These are phyloP conservation scores for Heterodera carotae DNA, from an alignment of 1,140 invertebrate genomes.

Conservation along the genomic window DNA sequence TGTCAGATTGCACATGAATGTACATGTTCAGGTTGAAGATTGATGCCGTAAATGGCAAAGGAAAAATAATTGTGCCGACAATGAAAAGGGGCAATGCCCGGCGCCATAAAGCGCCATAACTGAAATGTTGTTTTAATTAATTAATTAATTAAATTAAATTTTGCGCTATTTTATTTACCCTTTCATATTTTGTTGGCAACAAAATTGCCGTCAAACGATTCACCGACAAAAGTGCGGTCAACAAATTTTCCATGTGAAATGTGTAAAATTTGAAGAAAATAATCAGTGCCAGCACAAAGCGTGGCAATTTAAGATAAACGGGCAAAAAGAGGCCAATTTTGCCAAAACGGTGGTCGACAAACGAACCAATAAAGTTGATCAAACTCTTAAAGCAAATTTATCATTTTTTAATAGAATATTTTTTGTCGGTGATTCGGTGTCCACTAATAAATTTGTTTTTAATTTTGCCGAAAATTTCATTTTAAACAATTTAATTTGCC, in stretches of 20 bases:
- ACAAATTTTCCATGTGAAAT: neutral
- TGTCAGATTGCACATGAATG: neutral
- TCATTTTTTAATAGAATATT: too few species aligned
- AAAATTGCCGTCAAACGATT: neutral
- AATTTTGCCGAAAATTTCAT: too few species aligned
- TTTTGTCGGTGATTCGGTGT: too few species aligned
- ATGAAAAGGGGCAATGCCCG: neutral
- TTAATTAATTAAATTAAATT: neutral
- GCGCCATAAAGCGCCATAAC: conserved; percentile 4
- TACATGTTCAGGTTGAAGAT: neutral
- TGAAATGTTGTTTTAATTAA: neutral
- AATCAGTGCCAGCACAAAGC: neutral
- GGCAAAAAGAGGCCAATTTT: neutral
- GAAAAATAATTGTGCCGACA: neutral
- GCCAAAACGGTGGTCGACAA: neutral
- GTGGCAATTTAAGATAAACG: neutral
- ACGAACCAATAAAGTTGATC: neutral
- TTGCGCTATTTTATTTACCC: neutral
- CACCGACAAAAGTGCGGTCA: neutral
- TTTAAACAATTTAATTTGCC: too few species aligned
- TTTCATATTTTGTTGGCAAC: neutral
- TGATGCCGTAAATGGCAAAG: neutral
- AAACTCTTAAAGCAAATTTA: too few species aligned
- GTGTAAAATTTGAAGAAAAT: neutral
- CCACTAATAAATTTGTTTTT: too few species aligned